Conservation (phyloP, 1,140 invertebrate species). For the honey bee (Apis mellifera) region DNA sequence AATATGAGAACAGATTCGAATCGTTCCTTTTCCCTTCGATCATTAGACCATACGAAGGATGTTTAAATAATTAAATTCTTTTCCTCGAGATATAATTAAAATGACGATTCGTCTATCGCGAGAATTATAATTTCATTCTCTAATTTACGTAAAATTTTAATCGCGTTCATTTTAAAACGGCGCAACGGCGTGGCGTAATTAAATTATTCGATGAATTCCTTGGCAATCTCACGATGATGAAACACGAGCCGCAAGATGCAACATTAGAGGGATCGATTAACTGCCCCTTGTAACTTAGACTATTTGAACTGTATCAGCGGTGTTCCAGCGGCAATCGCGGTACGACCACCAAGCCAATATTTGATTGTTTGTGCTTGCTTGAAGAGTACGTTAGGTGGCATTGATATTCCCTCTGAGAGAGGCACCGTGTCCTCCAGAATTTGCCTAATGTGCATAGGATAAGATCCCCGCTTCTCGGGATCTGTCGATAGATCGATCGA, state of each 20-base stretch:
- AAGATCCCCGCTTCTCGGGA: neutral
- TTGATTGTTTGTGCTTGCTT: conserved; percentile 39
- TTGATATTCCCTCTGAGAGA: conserved; percentile 23
- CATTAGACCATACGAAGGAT: no score
- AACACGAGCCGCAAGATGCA: neutral
- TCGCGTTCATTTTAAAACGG: neutral
- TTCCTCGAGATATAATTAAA: no score
- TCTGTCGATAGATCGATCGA: neutral
- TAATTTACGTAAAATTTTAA: neutral
- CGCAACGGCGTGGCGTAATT: neutral
- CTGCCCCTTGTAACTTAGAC: conserved; percentile 41
- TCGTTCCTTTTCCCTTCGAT: no score
- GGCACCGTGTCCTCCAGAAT: neutral
- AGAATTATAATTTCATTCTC: neutral
- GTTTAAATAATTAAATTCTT: no score
- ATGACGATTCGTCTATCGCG: no score
- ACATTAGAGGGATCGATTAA: conserved; percentile 35
- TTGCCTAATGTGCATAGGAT: neutral
- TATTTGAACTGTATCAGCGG: conserved; percentile 49
- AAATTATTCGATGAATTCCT: conserved; percentile 16
- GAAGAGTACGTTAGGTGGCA: conserved; percentile 35
- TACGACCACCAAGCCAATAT: conserved; percentile 32
- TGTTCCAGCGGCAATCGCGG: conserved; percentile 40
- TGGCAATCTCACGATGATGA: neutral
- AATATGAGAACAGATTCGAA: no score